phyloP scores from a whole-genome alignment of 2,888 invertebrate genomes.

The Watsonalla cultraria region DNA sequence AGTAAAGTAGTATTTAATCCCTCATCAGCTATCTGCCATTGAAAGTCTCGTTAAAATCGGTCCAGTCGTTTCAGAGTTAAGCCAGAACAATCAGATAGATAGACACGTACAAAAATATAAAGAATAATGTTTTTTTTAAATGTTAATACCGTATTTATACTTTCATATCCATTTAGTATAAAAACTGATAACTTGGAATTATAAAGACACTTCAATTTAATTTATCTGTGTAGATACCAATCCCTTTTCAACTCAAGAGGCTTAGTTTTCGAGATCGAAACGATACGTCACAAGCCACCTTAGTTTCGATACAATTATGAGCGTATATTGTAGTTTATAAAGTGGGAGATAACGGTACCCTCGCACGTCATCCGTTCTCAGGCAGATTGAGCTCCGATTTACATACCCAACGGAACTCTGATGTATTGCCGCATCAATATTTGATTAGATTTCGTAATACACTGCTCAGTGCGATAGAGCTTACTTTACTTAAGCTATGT shows the following conservation, averaged over 20 bases:
- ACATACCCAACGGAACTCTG: conserved; percentile 30
- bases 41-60: too few relatives aligned
- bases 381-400: conserved; percentile 20
- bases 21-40: too few relatives aligned
- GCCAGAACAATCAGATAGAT: too few relatives aligned
- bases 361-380: conserved; percentile 1
- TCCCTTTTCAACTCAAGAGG: too few relatives aligned
- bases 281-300: background rate
- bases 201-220: too few relatives aligned
- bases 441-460: conserved; percentile 5
- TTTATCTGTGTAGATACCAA: too few relatives aligned
- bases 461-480: too few relatives aligned
- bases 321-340: background rate
- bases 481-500: too few relatives aligned
- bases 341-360: conserved; percentile 12
- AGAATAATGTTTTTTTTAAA: background rate
- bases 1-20: too few relatives aligned
- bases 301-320: conserved; percentile 1
- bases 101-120: background rate
- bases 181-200: too few relatives aligned
- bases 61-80: background rate
- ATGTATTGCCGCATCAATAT: conserved; percentile 13
- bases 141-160: background rate
- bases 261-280: background rate
- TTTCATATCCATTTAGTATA: background rate